phyloP scores from a whole-genome alignment of 2,797 vertebrate species.

The Botia kubotai region DNA sequence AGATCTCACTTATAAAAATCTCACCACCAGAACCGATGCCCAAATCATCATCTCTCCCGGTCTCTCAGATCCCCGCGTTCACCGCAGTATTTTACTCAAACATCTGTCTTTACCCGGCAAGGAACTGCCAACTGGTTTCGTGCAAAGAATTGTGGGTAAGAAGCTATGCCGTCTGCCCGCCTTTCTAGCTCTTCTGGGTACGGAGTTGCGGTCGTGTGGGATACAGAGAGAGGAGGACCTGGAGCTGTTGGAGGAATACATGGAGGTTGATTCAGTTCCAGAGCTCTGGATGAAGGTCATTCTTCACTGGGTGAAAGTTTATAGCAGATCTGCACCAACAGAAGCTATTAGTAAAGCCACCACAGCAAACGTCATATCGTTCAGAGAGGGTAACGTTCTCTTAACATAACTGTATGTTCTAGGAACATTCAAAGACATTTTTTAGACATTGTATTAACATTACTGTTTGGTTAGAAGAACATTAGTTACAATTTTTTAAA shows the following conservation, averaged over 20 bases:
- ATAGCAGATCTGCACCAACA: constrained; percentile 54
- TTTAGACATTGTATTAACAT: too few species aligned
- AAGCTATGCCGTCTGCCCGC: constrained; percentile 58
- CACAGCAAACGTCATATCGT: neutral
- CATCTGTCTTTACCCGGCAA: constrained; percentile 41
- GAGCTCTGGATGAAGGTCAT: constrained; percentile 68
- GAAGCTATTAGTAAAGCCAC: constrained; percentile 7
- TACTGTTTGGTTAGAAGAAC: too few species aligned
- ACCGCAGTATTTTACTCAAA: constrained; percentile 55
- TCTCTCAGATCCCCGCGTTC: constrained; percentile 29
- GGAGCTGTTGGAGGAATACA: constrained; percentile 60
- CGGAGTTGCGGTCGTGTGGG: constrained; percentile 59
- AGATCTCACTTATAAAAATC: constrained; percentile 62
- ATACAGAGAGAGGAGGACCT: constrained; percentile 47
- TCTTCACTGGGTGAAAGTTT: constrained; percentile 63
- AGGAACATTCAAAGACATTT: too few species aligned
- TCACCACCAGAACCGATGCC: constrained; percentile 58
- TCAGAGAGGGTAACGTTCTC: constrained; percentile 34
- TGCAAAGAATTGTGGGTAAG: constrained; percentile 47
- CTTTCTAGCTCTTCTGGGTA: constrained; percentile 62
- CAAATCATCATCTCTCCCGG: constrained; percentile 30
- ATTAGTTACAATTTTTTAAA: too few species aligned
- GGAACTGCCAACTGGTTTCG: constrained; percentile 21
- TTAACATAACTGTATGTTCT: neutral
- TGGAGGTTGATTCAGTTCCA: constrained; percentile 55